Percentiles rank a stretch among this genome's conserved stretches.
Conservation (phyloP, 2,113 vertebrate genomes). For the Vireo altiloquus region DNA sequence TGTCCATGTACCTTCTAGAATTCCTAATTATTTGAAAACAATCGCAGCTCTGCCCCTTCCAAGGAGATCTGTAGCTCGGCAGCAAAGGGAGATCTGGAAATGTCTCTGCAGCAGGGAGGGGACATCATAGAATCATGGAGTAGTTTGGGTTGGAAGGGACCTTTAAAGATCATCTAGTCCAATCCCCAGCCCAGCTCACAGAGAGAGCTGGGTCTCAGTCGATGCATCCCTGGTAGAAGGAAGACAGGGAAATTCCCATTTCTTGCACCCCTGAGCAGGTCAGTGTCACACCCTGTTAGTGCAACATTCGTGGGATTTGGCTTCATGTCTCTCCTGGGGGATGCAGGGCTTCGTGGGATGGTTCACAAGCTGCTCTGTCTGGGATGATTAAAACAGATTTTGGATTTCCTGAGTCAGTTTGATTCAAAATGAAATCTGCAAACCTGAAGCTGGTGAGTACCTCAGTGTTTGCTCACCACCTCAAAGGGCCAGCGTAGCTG, state of each 20-base stretch:
- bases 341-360: neutral
- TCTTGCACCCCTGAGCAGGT: neutral
- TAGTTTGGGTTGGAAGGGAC: neutral
- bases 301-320: neutral
- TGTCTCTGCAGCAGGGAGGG: neutral
- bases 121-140: neutral
- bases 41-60: neutral
- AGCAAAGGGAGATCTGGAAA: neutral
- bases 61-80: neutral
- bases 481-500: neutral
- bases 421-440: neutral
- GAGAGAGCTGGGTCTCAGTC: neutral
- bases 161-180: neutral
- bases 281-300: neutral
- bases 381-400: neutral
- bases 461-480: neutral
- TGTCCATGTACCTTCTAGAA: neutral
- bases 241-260: neutral
- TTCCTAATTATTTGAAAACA: neutral
- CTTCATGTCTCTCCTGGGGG: fast-evolving
- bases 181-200: neutral
- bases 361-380: neutral
- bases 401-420: neutral
- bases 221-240: neutral
- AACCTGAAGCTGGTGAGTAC: neutral